Conservation (phyloP, 1,140 invertebrate species). For the Andrena cerasifolii region DNA sequence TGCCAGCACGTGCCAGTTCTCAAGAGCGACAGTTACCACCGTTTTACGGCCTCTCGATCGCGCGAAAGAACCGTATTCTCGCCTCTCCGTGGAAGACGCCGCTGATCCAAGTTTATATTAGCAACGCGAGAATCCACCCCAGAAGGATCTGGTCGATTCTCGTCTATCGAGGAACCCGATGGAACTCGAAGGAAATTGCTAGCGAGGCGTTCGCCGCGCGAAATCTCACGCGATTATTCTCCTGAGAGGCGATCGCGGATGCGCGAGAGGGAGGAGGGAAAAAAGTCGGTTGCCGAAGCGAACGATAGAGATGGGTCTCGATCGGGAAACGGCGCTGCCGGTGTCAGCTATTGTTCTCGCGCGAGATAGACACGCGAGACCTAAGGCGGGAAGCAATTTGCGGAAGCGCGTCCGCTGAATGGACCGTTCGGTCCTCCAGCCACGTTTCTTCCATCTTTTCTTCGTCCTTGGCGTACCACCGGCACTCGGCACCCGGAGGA, state of each 20-base stretch:
- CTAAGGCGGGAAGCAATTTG: conserved; percentile 60
- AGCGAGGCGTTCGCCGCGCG: too few species aligned
- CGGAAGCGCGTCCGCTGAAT: conserved; percentile 36
- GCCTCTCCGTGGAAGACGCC: too few species aligned
- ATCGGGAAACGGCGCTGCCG: not conserved
- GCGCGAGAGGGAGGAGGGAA: not conserved
- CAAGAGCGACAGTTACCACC: not conserved
- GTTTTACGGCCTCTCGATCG: not conserved
- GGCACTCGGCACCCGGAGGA: not conserved
- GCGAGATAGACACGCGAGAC: conserved; percentile 33
- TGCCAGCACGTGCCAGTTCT: not conserved
- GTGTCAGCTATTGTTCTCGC: conserved; percentile 53
- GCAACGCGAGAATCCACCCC: too few species aligned
- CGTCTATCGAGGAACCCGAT: too few species aligned
- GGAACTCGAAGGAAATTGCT: too few species aligned
- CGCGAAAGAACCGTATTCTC: not conserved
- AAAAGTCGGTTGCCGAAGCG: not conserved
- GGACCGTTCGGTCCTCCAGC: not conserved
- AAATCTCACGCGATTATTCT: too few species aligned
- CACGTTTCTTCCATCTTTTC: conserved; percentile 10
- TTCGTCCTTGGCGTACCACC: conserved; percentile 11
- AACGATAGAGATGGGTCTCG: conserved; percentile 28
- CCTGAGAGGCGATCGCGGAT: too few species aligned
- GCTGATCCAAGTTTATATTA: too few species aligned
- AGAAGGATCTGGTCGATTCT: too few species aligned